Base-by-base conservation (phyloP, 2,888 invertebrate species). In the Xiphydria camelus region DNA sequence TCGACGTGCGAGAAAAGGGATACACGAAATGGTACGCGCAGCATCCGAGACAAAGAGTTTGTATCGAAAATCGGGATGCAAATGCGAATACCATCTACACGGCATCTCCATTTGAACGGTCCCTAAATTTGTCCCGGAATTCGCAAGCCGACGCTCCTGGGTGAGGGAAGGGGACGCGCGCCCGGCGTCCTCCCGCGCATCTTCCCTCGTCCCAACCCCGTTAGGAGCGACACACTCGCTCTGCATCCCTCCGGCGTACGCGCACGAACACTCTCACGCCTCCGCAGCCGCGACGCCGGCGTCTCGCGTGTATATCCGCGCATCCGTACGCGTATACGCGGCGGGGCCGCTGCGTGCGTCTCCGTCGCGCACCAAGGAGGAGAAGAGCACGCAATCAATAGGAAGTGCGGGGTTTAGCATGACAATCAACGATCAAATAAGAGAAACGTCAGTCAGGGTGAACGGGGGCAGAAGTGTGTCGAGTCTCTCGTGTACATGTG, bases 401-500 rank as follows among this genome's bases (percentile, higher is more conserved):
- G 58, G 59, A 63, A 58, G 61, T 62, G 60, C 56, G 59, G 62
- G 62, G 55, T 68, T 66, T 68, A 63, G 68, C 66, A 68, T 68
- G 68, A 69, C 66, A 68, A 69, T 69, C 68, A 66, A 66, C 64
- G 65, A 68, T 66, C 66, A 65, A 66, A 66, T 64, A 64, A 65
- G 58, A 64, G 66, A 61, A 57, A 65, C 54, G 63, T 64, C 62
- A 64, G 55, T 61, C 55, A 56, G 56, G 40, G 46, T 45, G 15
- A 15, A 5, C 3, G 32, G 32, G 3, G 12, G 32, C 4, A 4
- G 32, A 15, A 7, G 32, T 12, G 14, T 23, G 23, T 33, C 22
- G 14, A 41, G 36, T 39, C 36, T 35, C 44, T 33, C 23, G 9
- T 12, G 15, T 12, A 29, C 5, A 4, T 5, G 12, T 29, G 7